Conservation (phyloP, 2,113 vertebrate genomes). For the Heteronetta atricapilla region DNA sequence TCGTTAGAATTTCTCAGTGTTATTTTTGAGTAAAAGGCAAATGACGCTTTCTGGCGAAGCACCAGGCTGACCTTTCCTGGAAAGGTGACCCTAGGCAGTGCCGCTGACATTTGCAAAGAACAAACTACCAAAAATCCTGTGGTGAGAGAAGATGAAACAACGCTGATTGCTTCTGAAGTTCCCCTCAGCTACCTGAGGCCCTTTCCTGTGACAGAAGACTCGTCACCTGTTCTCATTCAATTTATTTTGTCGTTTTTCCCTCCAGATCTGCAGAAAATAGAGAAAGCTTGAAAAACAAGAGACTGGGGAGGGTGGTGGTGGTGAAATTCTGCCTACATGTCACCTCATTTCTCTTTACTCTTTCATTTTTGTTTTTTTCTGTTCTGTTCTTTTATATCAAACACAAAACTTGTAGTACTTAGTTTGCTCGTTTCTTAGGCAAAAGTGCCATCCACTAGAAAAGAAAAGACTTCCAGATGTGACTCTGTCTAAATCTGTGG, state of each 20-base stretch:
- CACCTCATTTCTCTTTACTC: neutral
- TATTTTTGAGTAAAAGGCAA: neutral
- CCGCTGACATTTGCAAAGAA: conserved; percentile 33
- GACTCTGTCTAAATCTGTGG: neutral
- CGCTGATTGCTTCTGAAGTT: neutral
- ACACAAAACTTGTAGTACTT: neutral
- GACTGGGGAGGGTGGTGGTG: neutral
- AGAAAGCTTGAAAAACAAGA: neutral
- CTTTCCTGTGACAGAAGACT: neutral
- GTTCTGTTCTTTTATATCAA: neutral
- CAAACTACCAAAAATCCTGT: neutral
- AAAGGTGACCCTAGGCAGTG: neutral
- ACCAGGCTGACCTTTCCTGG: neutral
- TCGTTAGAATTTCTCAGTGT: neutral
- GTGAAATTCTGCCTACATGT: neutral
- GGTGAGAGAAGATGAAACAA: neutral
- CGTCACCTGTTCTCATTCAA: neutral
- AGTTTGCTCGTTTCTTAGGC: neutral
- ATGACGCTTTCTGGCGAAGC: neutral
- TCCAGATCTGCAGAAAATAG: neutral
- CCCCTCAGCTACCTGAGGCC: neutral
- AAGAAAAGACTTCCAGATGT: neutral
- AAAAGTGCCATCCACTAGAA: neutral
- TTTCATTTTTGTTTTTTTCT: neutral
- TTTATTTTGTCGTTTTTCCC: conserved; percentile 6